Evolutionary conservation across 2,888 invertebrate genomes (phyloP), one percentile per base, ranked within the genome.

Genomic region (Galerucella nymphaeae): DNA sequence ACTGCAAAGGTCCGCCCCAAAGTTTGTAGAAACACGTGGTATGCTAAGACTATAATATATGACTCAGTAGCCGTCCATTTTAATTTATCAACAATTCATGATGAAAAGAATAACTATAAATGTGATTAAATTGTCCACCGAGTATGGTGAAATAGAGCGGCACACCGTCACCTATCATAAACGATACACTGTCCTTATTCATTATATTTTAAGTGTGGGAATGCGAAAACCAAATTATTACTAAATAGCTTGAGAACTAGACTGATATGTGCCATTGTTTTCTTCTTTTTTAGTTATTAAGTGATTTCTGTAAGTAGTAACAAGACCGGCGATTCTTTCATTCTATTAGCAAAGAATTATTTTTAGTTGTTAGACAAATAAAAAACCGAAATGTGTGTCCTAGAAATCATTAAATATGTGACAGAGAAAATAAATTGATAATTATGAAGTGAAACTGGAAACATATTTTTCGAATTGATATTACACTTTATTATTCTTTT

Each of bases 161-260:
- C 73, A 78, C 75, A 77, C n/a, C 61, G 61, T 62, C 61, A 62
- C 61, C 42, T 81, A 81, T 78, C 80, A 79, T 81, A 79, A 78
- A 78, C 78, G 75, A 75, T 76, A 79, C 80, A 80, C 78, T 78
- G 78, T 78, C 76, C 75, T 72, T 76, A 79, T 77, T 75, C 75
- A 80, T 81, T 80, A 78, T 80, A 64, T 77, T 77, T 75, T 76
- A 80, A 81, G 77, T 71, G 80, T 81, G 80, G 78, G 80, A 80
- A 79, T 73, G 69, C 70, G 76, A 78, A 76, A 78, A 79, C 72
- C 70, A 76, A 76, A 78, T 80, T 53, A 53, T 53, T 80, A 79
- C 80, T 75, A 79, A 82, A 82, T 75, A 59, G 63, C 75, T 67
- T 82, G 82, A 74, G 82, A 82, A 82, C 70, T 53, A 71, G 75